Evolutionary conservation across 2,113 vertebrate genomes (phyloP).

Genomic region (Oostethus manadensis): DNA sequence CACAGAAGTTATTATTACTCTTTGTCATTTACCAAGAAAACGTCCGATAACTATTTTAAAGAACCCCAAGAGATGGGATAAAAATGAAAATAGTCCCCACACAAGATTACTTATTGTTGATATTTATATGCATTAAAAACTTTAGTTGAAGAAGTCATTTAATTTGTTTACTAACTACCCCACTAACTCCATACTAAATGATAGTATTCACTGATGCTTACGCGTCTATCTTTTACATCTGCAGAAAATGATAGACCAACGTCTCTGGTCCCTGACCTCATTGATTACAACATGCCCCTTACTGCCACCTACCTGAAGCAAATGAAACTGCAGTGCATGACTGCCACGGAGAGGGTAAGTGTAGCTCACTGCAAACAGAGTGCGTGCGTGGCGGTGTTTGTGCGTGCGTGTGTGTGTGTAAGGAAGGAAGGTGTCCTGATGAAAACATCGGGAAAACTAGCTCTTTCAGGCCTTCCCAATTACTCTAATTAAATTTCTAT

Average conservation of each 20-base stretch:
- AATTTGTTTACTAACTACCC: background rate
- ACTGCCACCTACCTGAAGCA: constrained; percentile 98
- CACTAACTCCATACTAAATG: too few relatives aligned
- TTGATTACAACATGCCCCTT: constrained; percentile 98
- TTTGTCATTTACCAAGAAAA: background rate
- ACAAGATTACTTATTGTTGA: background rate
- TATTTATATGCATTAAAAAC: background rate
- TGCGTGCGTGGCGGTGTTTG: too few relatives aligned
- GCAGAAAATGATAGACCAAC: constrained; percentile 90
- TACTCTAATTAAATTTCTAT: constrained; percentile 5
- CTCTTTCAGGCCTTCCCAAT: constrained; percentile 3
- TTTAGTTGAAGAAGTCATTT: background rate
- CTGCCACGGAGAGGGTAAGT: constrained; percentile 87
- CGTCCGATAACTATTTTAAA: background rate
- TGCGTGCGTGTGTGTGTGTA: too few relatives aligned
- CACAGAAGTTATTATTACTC: background rate
- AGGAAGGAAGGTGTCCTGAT: background rate
- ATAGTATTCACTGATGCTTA: background rate
- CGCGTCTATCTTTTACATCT: background rate
- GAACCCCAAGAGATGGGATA: background rate
- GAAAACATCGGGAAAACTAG: background rate
- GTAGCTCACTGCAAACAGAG: too few relatives aligned
- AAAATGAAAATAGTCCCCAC: background rate
- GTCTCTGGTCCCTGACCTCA: constrained; percentile 91
- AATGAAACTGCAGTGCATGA: constrained; percentile 96